Base-by-base conservation (phyloP, 2,888 invertebrate genomes). In the Acanthosepion lycidas region DNA sequence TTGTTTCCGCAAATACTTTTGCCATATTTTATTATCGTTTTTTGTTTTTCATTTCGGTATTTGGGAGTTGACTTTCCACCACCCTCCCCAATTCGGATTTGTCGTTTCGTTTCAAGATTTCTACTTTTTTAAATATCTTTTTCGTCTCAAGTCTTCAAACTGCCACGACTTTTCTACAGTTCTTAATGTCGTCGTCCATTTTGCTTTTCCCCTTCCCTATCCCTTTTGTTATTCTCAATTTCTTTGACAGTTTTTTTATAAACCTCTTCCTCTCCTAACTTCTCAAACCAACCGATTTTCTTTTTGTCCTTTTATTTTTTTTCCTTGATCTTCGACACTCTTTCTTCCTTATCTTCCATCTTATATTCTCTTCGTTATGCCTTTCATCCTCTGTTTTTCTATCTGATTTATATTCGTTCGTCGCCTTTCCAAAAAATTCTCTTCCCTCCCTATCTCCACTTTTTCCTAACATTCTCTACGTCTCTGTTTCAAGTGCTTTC, bases 21-120 rank as follows among this genome's bases (percentile, higher is more conserved):
- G 78, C 78, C 18, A 15, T 33, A 15, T 23, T 78, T 78, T 78
- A n/a, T 78, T 33, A 15, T 33, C 15, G 78, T 33, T 33, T n/a
- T 78, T n/a, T 78, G 15, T 55, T 55, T 59, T 6, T 33, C 33
- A 23, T 78, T 78, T 78, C n/a, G n/a, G 78, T 78, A 78, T 78
- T 78, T 78, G n/a, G 78, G 78, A 78, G 78, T 33, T 78, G 78
- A 33, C 78, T 78, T 78, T 33, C 33, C n/a, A n/a, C n/a, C n/a
- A n/a, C n/a, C 18, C 23, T 3, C n/a, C 23, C 26, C 78, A 78
- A 33, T 78, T 78, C 78, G n/a, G 78, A 78, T 64, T 64, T 64
- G 64, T 64, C 64, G 64, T 78, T 78, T 78, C 78, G 78, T 78
- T 78, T 78, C 78, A 78, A 78, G 78, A 78, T 78, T 78, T 78